Evolutionary conservation across 2,113 vertebrate genomes (phyloP), one percentile per base, ranked within the genome.

Genomic region (Hydropotes inermis): DNA sequence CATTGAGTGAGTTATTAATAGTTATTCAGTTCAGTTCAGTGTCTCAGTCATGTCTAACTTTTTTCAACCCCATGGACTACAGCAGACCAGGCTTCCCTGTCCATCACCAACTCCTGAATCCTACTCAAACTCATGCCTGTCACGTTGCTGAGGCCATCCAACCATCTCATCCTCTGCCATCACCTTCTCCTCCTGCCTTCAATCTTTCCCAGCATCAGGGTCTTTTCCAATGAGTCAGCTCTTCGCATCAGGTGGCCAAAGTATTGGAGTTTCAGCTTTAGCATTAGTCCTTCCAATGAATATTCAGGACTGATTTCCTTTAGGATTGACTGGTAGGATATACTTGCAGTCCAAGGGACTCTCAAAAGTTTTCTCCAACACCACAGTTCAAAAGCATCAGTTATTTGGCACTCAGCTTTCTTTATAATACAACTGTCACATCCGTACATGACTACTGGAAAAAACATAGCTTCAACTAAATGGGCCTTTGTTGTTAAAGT

Each of bases 41-140:
- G 67, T 36, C n/a, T 23, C 28, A 33, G n/a, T 39, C 2, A 0
- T 36, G 64, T 3, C n/a, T 19, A 70, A 23, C n/a, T 36, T 70
- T 70, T 67, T 70, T 70, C 0, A 10, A 70, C 17, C n/a, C 17
- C 64, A 36, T 21, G n/a, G n/a, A 70, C n/a, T 36, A 70, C n/a
- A 70, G 64, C 2, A 36, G 64, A n/a, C 17, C n/a, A 36, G n/a
- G 17, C n/a, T 70, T 70, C n/a, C n/a, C n/a, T 70, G n/a, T n/a
- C 4, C n/a, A 23, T 36, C n/a, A 36, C 19, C 67, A 70, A 36
- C 19, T 36, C n/a, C 8, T 0, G 0, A 10, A 70, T 19, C 67
- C 67, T 70, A 23, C 67, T 23, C n/a, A 70, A 23, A 70, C 67
- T 70, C n/a, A 36, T 36, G 9, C 3, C 19, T 5, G 6, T 70